These are phyloP conservation scores for Percopsis transmontana DNA, from an alignment of 2,113 vertebrate genomes.

Conservation along the genomic window DNA sequence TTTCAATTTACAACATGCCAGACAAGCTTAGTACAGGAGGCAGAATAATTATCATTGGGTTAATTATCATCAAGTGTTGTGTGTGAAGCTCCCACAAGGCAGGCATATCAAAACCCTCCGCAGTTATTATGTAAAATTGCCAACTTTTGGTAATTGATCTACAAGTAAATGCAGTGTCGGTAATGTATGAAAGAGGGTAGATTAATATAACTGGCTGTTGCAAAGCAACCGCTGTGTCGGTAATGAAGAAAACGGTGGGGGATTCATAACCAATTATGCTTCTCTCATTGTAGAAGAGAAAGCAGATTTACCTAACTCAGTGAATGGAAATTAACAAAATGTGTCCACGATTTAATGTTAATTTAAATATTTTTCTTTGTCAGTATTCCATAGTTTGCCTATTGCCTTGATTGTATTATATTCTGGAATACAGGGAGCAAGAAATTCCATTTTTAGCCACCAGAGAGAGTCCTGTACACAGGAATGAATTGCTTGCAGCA, in stretches of 20 bases:
- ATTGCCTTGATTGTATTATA: neutral
- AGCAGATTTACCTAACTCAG: constrained; percentile 22
- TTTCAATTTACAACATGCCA: constrained; percentile 12
- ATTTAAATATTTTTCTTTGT: neutral
- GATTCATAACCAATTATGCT: constrained; percentile 52
- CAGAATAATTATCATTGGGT: constrained; percentile 14
- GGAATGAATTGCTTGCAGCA: constrained; percentile 5
- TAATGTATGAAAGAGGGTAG: constrained; percentile 55
- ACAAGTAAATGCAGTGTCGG: constrained; percentile 59
- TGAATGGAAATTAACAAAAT: constrained; percentile 39
- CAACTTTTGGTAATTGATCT: constrained; percentile 60
- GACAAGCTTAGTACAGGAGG: constrained; percentile 13
- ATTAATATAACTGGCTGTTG: constrained; percentile 69
- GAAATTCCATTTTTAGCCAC: constrained; percentile 56
- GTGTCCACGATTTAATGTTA: constrained; percentile 28
- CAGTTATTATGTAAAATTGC: constrained; percentile 65
- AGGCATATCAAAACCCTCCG: constrained; percentile 54
- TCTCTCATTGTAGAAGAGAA: constrained; percentile 46
- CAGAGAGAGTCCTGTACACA: constrained; percentile 62
- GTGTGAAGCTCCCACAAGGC: constrained; percentile 43
- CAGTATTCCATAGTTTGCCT: neutral
- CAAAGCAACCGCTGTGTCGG: constrained; percentile 55
- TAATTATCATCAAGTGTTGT: neutral
- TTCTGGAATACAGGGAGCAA: constrained; percentile 7
- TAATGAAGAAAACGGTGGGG: constrained; percentile 62